Conservation (phyloP, 2,113 vertebrate genomes). For the Tyrannus savana region DNA sequence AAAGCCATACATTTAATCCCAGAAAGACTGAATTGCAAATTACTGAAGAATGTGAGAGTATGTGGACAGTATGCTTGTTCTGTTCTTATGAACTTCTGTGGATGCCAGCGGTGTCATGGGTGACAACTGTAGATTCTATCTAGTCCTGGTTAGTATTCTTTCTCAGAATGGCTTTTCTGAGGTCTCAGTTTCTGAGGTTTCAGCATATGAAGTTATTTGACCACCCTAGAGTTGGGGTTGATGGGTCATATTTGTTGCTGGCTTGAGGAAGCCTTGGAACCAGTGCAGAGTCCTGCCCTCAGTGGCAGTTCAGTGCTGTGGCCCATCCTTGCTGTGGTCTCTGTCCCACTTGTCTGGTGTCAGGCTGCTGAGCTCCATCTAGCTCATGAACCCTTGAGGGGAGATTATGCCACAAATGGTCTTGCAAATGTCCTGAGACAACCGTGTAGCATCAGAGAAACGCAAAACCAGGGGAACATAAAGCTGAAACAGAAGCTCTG, state of each 20-base stretch:
- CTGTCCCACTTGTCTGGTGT: not conserved
- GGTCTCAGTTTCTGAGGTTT: not conserved
- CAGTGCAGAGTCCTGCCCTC: not conserved
- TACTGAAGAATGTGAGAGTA: not conserved
- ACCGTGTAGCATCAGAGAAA: not conserved
- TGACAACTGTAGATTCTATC: not conserved
- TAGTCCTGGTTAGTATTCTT: not conserved
- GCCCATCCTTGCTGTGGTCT: not conserved
- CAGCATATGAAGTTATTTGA: not conserved
- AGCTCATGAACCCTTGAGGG: not conserved
- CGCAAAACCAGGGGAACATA: not conserved
- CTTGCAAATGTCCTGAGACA: not conserved
- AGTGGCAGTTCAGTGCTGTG: not conserved
- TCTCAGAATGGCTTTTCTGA: not conserved
- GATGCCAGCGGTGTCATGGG: fast-evolving
- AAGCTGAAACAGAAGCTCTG: not conserved
- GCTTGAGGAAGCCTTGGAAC: not conserved
- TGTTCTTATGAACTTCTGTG: not conserved
- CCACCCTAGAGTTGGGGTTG: not conserved
- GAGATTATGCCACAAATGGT: not conserved
- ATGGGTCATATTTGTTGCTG: not conserved
- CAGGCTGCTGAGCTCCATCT: not conserved
- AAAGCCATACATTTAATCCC: not conserved
- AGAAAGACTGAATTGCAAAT: not conserved
- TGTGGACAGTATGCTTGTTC: not conserved